Base-by-base conservation (phyloP, 92 coral and sea anemone species). In the Nematostella vectensis region DNA sequence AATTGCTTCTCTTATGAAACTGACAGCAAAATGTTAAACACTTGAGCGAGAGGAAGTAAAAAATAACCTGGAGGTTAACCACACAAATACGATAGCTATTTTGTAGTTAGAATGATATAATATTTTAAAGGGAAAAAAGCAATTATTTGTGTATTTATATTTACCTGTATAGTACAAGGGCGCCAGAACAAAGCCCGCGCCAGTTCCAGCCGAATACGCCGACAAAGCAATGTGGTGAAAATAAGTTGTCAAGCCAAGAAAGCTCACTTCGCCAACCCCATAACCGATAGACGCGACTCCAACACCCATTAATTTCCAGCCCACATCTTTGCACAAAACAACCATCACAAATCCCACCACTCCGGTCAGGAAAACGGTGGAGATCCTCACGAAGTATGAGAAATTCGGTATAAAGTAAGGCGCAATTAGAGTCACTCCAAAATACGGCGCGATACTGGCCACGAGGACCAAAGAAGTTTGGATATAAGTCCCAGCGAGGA, bases 91-190 rank as follows among this genome's bases (percentile, higher is more conserved):
- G n/a, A n/a, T n/a, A n/a, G n/a, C n/a, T n/a, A n/a, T n/a, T n/a
- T n/a, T n/a, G n/a, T n/a, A n/a, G n/a, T n/a, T n/a, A n/a, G n/a
- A n/a, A n/a, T n/a, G n/a, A n/a, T n/a, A n/a, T n/a, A n/a, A n/a
- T n/a, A n/a, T n/a, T n/a, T n/a, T n/a, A n/a, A n/a, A n/a, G n/a
- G n/a, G n/a, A n/a, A n/a, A n/a, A n/a, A n/a, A n/a, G n/a, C n/a
- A n/a, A n/a, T n/a, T n/a, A n/a, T n/a, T n/a, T n/a, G n/a, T n/a
- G n/a, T n/a, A n/a, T n/a, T n/a, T n/a, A n/a, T n/a, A n/a, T n/a
- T 50, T 66, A 80, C 94, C 94, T 6, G 94, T 85, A 37, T 80
- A 85, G 45, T 80, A 85, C 3, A 85, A 75, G 3, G 88, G 94
- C 1, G 83, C 94, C 0, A 62, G 26, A 15, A 85, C 59, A 43